phyloP scores from a whole-genome alignment of 64 coral and sea anemone species.

The Astreopora myriophthalma region DNA sequence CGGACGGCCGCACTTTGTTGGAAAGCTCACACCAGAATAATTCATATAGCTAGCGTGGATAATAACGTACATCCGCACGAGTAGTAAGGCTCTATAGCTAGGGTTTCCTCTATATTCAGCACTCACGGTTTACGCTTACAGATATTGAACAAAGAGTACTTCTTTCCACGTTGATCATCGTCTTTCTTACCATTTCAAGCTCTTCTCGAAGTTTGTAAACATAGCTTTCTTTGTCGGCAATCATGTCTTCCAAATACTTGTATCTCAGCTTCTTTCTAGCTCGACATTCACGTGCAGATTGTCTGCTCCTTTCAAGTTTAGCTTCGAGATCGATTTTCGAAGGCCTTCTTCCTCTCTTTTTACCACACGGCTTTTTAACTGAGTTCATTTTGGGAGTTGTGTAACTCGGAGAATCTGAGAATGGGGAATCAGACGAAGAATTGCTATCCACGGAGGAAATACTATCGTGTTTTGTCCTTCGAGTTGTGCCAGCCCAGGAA shows the following conservation, averaged over 20 bases:
- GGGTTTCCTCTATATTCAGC: too few relatives aligned
- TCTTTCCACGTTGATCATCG: background rate
- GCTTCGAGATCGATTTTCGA: conserved; percentile 98
- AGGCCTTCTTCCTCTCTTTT: conserved; percentile 91
- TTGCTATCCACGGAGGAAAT: conserved; percentile 97
- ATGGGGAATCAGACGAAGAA: conserved; percentile 84
- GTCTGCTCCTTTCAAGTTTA: conserved; percentile 96
- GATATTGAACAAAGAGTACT: background rate
- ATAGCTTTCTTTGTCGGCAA: conserved; percentile 87
- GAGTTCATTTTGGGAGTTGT: conserved; percentile 65
- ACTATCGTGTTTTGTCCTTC: conserved; percentile 96
- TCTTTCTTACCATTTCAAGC: conserved; percentile 83
- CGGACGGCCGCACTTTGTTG: too few relatives aligned
- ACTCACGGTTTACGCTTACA: too few relatives aligned
- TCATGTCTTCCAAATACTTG: conserved; percentile 86
- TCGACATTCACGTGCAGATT: conserved; percentile 95
- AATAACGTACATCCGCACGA: too few relatives aligned
- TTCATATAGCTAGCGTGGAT: too few relatives aligned
- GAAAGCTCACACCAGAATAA: too few relatives aligned
- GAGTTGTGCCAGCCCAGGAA: conserved; percentile 63
- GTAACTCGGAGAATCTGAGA: conserved; percentile 58
- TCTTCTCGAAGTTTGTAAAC: conserved; percentile 91
- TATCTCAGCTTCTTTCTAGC: conserved; percentile 97
- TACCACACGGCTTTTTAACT: conserved; percentile 73
- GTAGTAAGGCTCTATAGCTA: too few relatives aligned